Conservation (phyloP, 1,140 invertebrate genomes). For the Artemia franciscana region DNA sequence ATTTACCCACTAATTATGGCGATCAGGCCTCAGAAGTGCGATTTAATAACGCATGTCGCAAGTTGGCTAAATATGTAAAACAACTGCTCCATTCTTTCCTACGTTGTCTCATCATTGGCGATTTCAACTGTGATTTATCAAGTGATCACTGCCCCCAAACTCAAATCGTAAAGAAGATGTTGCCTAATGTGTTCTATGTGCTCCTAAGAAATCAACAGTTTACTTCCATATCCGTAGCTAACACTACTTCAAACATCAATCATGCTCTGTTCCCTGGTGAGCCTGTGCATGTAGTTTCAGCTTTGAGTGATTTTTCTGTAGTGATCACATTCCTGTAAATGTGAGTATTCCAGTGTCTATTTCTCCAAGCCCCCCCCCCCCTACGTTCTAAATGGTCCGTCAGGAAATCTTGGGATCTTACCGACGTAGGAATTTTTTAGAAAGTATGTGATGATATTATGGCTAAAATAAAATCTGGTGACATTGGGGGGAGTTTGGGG, state of each 20-base stretch:
- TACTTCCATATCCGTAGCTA: neutral
- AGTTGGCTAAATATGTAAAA: too few species aligned
- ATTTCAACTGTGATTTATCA: too few species aligned
- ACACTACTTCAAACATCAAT: neutral
- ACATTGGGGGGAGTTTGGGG: too few species aligned
- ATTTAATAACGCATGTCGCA: neutral
- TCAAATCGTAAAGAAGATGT: neutral
- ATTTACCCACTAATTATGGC: neutral
- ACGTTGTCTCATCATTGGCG: neutral
- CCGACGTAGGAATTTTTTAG: neutral
- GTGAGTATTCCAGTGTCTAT: neutral
- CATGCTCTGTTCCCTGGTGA: neutral
- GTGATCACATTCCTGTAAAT: neutral
- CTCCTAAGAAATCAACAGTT: neutral
- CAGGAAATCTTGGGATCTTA: neutral
- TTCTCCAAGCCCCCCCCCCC: neutral
- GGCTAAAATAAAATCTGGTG: too few species aligned
- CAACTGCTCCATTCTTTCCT: too few species aligned
- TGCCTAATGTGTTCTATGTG: neutral
- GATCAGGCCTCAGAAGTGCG: neutral
- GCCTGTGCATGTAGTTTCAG: neutral
- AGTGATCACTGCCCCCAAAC: neutral
- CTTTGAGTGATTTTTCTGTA: too few species aligned
- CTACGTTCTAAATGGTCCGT: too few species aligned
- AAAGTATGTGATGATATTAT: neutral